Evolutionary conservation across 1,140 invertebrate species (phyloP).

Genomic region (Periplaneta americana): DNA sequence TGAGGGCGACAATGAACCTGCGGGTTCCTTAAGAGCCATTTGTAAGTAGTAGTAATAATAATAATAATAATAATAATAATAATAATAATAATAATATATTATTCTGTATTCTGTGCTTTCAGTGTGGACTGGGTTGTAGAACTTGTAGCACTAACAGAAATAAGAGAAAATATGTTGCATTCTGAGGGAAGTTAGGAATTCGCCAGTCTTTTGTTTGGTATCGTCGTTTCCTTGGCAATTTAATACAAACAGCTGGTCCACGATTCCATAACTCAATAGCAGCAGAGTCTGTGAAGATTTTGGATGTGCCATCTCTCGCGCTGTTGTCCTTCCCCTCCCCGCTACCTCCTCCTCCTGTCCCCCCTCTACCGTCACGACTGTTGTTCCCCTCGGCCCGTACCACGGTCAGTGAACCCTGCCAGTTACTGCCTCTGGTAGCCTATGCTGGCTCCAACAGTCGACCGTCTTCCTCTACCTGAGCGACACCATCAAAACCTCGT

Average conservation of each 20-base stretch:
- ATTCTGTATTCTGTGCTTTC: too few relatives aligned
- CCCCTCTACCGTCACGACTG: too few relatives aligned
- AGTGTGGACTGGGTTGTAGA: too few relatives aligned
- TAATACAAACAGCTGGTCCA: background rate
- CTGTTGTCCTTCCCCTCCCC: background rate
- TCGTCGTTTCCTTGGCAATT: background rate
- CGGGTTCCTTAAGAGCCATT: too few relatives aligned
- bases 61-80: too few relatives aligned
- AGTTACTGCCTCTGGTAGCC: background rate
- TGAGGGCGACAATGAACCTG: too few relatives aligned
- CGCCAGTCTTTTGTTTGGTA: background rate
- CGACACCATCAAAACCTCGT: background rate
- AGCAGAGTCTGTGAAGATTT: background rate
- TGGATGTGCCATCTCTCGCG: background rate
- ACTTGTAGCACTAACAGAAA: too few relatives aligned
- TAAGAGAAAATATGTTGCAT: too few relatives aligned
- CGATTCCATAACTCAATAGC: background rate
- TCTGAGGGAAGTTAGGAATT: too few relatives aligned
- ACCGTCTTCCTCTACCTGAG: background rate
- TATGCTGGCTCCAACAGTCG: too few relatives aligned
- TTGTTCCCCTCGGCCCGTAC: background rate
- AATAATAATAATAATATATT: too few relatives aligned
- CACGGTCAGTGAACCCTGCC: background rate
- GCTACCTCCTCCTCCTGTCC: background rate
- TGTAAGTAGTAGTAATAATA: too few relatives aligned